Evolutionary conservation across 2,113 vertebrate genomes (phyloP).

Genomic region (Oncorhynchus clarkii): DNA sequence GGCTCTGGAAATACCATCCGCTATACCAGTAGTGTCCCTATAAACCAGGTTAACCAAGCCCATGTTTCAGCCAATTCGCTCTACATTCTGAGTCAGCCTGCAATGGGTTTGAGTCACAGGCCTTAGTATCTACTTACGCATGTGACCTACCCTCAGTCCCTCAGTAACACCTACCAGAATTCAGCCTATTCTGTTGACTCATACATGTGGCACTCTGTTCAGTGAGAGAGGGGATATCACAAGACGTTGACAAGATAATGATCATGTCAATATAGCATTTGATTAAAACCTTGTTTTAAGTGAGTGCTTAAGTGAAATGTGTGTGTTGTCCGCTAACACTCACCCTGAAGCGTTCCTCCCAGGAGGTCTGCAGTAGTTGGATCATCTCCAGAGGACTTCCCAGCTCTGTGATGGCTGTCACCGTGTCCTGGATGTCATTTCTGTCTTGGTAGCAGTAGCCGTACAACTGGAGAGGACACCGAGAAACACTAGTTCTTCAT

Average conservation of each 20-base stretch:
- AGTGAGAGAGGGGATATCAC: no score
- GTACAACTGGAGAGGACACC: slow-evolving; percentile 74
- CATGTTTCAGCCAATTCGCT: not conserved
- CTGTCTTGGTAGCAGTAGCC: slow-evolving; percentile 90
- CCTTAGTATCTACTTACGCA: not conserved
- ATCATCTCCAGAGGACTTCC: slow-evolving; percentile 90
- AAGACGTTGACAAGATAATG: no score
- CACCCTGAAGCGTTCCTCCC: slow-evolving; percentile 89
- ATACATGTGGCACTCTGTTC: slow-evolving; percentile 29
- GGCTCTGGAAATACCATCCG: not conserved
- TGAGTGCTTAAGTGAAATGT: slow-evolving; percentile 1
- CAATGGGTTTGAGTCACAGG: not conserved
- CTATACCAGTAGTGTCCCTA: not conserved
- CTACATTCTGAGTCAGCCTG: not conserved
- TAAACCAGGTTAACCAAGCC: not conserved
- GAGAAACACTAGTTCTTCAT: not conserved
- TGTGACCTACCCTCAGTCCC: not conserved
- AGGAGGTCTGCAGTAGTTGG: slow-evolving; percentile 87
- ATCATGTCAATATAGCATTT: no score
- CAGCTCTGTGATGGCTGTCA: slow-evolving; percentile 90
- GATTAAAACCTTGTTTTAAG: no score
- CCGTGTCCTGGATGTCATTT: slow-evolving; percentile 82
- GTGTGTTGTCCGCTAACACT: slow-evolving; percentile 49
- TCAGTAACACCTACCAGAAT: not conserved
- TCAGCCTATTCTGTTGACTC: slow-evolving; percentile 52